Conservation (phyloP, 2,888 invertebrate genomes). For the Zaprionus lineosus region DNA sequence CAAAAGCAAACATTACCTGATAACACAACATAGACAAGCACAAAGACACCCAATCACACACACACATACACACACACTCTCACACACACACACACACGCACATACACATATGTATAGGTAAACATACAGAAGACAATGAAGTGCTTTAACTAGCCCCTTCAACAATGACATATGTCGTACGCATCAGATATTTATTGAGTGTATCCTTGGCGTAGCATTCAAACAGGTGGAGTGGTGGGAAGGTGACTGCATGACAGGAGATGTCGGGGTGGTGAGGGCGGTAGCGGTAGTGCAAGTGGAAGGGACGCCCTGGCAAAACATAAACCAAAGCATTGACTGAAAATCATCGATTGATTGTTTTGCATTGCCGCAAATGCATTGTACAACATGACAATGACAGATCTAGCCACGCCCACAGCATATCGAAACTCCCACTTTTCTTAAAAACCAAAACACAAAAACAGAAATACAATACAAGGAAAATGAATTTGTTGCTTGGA, state of each 20-base stretch:
- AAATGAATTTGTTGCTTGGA: constrained; percentile 58
- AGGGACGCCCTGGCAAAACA: background rate
- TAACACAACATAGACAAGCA: constrained; percentile 8
- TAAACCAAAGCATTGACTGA: constrained; percentile 40
- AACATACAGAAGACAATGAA: constrained; percentile 53
- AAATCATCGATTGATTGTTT: constrained; percentile 59
- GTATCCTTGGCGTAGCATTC: constrained; percentile 25
- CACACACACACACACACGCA: background rate
- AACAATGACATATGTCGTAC: constrained; percentile 38
- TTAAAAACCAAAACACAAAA: constrained; percentile 13
- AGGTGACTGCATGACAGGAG: background rate
- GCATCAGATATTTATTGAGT: constrained; percentile 51
- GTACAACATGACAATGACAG: constrained; percentile 61
- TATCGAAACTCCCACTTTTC: constrained; percentile 2
- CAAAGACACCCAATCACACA: background rate
- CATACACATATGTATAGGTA: too few species aligned
- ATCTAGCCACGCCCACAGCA: constrained; percentile 22
- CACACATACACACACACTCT: constrained; percentile 11
- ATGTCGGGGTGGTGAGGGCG: background rate
- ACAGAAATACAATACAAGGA: constrained; percentile 30
- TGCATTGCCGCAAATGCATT: constrained; percentile 53
- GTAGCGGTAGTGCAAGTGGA: background rate
- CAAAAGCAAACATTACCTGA: constrained; percentile 33
- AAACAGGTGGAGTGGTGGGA: background rate
- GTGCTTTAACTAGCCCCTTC: constrained; percentile 7